Evolutionary conservation across 1,140 invertebrate genomes (phyloP), one percentile per base, ranked within the genome.

Genomic region (Penaeus vannamei): DNA sequence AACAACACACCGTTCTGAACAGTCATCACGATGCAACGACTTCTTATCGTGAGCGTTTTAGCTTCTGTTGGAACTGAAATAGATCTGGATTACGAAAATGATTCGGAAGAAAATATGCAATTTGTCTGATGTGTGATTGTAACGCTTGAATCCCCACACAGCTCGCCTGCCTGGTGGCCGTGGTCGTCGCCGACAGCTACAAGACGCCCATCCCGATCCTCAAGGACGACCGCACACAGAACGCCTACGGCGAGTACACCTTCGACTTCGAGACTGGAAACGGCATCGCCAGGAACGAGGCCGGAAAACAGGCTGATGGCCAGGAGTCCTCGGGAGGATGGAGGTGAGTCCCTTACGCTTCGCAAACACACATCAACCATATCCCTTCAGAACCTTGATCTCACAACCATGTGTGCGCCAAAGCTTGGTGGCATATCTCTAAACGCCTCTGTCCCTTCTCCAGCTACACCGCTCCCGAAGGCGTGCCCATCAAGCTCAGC

Each of bases 191-290:
- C n/a, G 69, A 72, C 69, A 42, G 36, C 36, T 72, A 72, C 69
- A 72, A 72, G 20, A 26, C 69, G n/a, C 69, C 69, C 69, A 72
- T 72, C n/a, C 69, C 69, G n/a, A 72, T 72, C 69, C n/a, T 72
- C 23, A 72, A 72, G 69, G 69, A 72, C 69, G 69, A 72, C n/a
- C 69, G 69, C 0, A 72, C 69, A 12, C 69, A 72, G 69, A 72
- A 72, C 69, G 69, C 69, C n/a, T 72, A 72, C 8, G 69, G 69
- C 69, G 69, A 72, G 69, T 72, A 72, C 69, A 72, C 69, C 19
- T 72, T 72, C 69, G 69, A 72, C n/a, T n/a, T 72, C n/a, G 69
- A 72, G 69, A 72, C 69, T 17, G 69, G 69, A 72, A 72, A 72
- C 69, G 69, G 69, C 69, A 72, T 72, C 69, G 32, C 17, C 26